These are phyloP conservation scores for Enteromius anoplus DNA, from an alignment of 2,797 vertebrate genomes.

Conservation along the genomic window DNA sequence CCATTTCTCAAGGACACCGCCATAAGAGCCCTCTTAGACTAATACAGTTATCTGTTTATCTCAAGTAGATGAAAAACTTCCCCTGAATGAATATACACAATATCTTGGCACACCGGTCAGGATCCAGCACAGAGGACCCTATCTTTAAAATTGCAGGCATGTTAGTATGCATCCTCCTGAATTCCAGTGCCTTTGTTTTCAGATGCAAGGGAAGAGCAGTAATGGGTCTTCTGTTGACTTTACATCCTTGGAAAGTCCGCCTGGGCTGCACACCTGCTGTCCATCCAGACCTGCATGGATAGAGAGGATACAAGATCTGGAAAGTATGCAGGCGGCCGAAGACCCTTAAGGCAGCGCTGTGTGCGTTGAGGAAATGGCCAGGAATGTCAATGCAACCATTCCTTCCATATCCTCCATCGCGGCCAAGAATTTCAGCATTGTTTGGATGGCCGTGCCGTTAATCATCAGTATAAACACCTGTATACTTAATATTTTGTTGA, in stretches of 20 bases:
- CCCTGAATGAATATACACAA: slow-evolving; percentile 62
- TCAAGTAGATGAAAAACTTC: slow-evolving; percentile 66
- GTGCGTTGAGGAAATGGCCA: slow-evolving; percentile 72
- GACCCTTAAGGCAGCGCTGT: slow-evolving; percentile 65
- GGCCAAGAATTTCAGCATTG: slow-evolving; percentile 80
- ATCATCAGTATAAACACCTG: slow-evolving; percentile 78
- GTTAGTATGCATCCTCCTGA: slow-evolving; percentile 76
- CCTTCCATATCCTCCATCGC: slow-evolving; percentile 66
- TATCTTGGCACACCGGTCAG: slow-evolving; percentile 72
- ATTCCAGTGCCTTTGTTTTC: slow-evolving; percentile 83
- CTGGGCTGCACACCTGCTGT: slow-evolving; percentile 76
- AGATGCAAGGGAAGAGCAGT: slow-evolving; percentile 74
- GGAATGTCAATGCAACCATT: slow-evolving; percentile 73
- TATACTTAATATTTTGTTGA: slow-evolving; percentile 75
- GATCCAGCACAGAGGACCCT: slow-evolving; percentile 69
- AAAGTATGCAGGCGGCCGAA: slow-evolving; percentile 71
- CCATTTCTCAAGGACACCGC: slow-evolving; percentile 4
- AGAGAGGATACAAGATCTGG: slow-evolving; percentile 73
- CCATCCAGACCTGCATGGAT: slow-evolving; percentile 57
- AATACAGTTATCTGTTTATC: slow-evolving; percentile 47
- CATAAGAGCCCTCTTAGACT: slow-evolving; percentile 11
- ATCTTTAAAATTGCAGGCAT: slow-evolving; percentile 75
- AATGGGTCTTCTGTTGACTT: slow-evolving; percentile 76
- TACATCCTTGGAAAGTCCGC: slow-evolving; percentile 82
- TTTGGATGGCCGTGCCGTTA: slow-evolving; percentile 65